Base-by-base conservation (phyloP, 37 sponge, comb jelly and placozoan genomes). In the Halichondria panicea region DNA sequence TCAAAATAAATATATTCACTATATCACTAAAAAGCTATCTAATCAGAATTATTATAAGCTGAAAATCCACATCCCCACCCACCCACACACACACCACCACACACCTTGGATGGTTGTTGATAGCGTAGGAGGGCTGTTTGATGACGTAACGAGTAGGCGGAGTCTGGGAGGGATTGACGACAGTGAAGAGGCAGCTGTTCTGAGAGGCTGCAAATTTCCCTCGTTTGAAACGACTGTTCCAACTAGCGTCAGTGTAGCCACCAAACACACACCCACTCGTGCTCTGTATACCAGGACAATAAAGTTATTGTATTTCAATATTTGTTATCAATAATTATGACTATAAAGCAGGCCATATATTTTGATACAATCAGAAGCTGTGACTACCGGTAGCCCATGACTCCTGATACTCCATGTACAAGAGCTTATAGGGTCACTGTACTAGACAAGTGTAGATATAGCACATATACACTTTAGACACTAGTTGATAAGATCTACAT, bases 21-120 rank as follows among this genome's bases (percentile, higher is more conserved):
- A n/a, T n/a, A n/a, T n/a, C n/a, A n/a, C n/a, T n/a, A n/a, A n/a
- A n/a, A n/a, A n/a, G 15, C 52, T 48, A 48, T 11, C 15, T 48
- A 48, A 48, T 48, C 52, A 48, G 11, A 48, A 58, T 25, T 25
- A 7, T 21, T 25, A 58, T 21, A 22, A 21, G n/a, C 25, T n/a
- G 60, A 24, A 58, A n/a, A 6, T 8, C 60, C n/a, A 21, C n/a
- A n/a, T n/a, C 60, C n/a, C 25, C 7, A 22, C 60, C n/a, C 7
- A 21, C n/a, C n/a, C n/a, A n/a, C n/a, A n/a, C n/a, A n/a, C n/a
- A n/a, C n/a, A n/a, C n/a, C n/a, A n/a, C n/a, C n/a, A 46, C 66
- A 79, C 44, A 90, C 94, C 84, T 59, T 18, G 90, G 88, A 33
- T 93, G 87, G 32, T 85, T 84, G 53, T 84, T 84, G 63, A 93